Percentiles rank a stretch among this genome's conserved stretches.
Evolutionary conservation across 2,888 invertebrate genomes (phyloP).

Genomic region (Xanthia icteritia): DNA sequence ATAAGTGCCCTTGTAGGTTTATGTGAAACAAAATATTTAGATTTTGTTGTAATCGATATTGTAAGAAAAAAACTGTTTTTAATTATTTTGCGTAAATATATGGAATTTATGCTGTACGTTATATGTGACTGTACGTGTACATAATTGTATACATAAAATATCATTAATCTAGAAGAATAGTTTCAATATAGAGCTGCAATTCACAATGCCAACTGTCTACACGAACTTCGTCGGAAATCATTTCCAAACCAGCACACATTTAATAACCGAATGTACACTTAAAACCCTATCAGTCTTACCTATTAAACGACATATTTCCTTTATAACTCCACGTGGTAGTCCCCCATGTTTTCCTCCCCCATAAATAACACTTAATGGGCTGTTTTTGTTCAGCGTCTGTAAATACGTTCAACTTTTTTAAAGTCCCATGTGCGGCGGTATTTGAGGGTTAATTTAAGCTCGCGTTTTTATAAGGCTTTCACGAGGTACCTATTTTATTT

Average conservation of each 20-base stretch:
- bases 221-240: not conserved
- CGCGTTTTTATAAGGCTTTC: conserved; percentile 41
- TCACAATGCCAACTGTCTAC: too few relatives aligned
- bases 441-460: conserved; percentile 62
- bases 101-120: too few relatives aligned
- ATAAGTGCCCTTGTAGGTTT: too few relatives aligned
- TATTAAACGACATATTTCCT: conserved; percentile 59
- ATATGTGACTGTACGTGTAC: too few relatives aligned
- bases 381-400: conserved; percentile 60
- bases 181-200: not conserved
- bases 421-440: conserved; percentile 57
- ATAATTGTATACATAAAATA: too few relatives aligned
- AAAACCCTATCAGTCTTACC: conserved; percentile 15
- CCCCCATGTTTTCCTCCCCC: conserved; percentile 46
- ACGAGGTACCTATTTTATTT: conserved; percentile 21
- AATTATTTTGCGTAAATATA: too few relatives aligned
- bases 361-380: conserved; percentile 66
- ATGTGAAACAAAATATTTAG: too few relatives aligned
- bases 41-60: too few relatives aligned
- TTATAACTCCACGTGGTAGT: conserved; percentile 47
- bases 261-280: not conserved
- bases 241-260: too few relatives aligned
- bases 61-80: too few relatives aligned
- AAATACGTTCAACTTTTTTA: conserved; percentile 62
- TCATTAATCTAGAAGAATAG: not conserved